Evolutionary conservation across 2,113 vertebrate species (phyloP), one percentile per base, ranked within the genome.

Genomic region (Recurvirostra avosetta): DNA sequence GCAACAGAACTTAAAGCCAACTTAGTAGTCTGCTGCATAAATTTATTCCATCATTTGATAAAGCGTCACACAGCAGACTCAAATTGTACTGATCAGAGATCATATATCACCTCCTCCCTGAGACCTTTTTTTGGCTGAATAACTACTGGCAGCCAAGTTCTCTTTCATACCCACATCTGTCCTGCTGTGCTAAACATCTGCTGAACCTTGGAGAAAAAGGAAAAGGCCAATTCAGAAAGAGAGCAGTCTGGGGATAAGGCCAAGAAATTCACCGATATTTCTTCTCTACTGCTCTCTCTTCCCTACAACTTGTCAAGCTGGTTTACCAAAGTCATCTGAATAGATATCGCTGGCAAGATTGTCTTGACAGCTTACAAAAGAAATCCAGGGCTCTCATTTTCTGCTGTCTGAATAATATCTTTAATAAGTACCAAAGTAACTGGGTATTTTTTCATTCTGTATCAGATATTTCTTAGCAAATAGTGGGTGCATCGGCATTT

Each of bases 121-220:
- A 55, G 23, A 79, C 11, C 10, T 38, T 49, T 23, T 75, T 75
- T 75, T 36, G 17, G 15, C 45, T 67, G 19, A 61, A 59, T 36
- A 86, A 25, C 15, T 76, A 53, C 58, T 53, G 58, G 23, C 56
- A 55, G 53, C 2, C 50, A 67, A 50, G 38, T 73, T 92, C 25
- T 68, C 23, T 63, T 49, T 21, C 34, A 62, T 18, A 53, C 3
- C 7, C 15, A 5, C 88, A 92, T 88, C 73, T 90, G 63, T 83
- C 72, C 79, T 95, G 45, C 72, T 83, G 38, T 74, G 78, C 38
- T 83, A 66, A 93, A 80, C 71, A 83, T 94, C 81, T 95, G 82
- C 50, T 68, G 62, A 86, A 71, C 14, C 47, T 70, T 58, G 38
- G 38, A 83, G 65, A 82, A 76, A 91, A 82, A 41, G 1, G 7